Evolutionary conservation across 2,797 vertebrate species (phyloP).

Genomic region (Threskiornis aethiopicus): DNA sequence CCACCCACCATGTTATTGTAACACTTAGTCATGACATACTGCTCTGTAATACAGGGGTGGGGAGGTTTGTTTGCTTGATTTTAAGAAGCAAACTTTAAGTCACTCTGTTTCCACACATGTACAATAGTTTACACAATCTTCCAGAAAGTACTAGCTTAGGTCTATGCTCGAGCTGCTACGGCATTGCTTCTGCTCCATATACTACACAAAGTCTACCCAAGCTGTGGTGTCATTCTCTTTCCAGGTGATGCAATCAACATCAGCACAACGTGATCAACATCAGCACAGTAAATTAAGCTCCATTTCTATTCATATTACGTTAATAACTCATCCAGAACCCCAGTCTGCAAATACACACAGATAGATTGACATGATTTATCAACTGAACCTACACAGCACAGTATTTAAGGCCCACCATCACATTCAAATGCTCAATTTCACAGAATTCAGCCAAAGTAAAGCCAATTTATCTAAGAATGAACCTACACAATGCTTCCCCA

Average conservation of each 20-base stretch:
- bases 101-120: not conserved
- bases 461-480: not conserved
- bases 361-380: not conserved
- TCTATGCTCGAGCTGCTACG: not conserved
- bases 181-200: not conserved
- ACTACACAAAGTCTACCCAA: not conserved
- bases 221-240: not conserved
- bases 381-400: not conserved
- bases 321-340: not conserved
- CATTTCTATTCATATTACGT: not conserved
- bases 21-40: not conserved
- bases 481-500: not conserved
- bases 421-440: not conserved
- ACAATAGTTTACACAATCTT: not conserved
- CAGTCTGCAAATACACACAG: not conserved
- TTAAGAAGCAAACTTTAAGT: not conserved
- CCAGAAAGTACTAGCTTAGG: not conserved
- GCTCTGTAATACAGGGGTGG: not conserved
- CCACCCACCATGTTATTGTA: not conserved
- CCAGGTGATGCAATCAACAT: accelerated
- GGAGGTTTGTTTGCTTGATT: not conserved
- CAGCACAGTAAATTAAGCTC: not conserved
- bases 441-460: not conserved
- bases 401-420: not conserved
- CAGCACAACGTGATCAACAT: accelerated